These are phyloP conservation scores for Chaetorhynchus papuensis DNA, from an alignment of 2,113 vertebrate species.

Conservation along the genomic window DNA sequence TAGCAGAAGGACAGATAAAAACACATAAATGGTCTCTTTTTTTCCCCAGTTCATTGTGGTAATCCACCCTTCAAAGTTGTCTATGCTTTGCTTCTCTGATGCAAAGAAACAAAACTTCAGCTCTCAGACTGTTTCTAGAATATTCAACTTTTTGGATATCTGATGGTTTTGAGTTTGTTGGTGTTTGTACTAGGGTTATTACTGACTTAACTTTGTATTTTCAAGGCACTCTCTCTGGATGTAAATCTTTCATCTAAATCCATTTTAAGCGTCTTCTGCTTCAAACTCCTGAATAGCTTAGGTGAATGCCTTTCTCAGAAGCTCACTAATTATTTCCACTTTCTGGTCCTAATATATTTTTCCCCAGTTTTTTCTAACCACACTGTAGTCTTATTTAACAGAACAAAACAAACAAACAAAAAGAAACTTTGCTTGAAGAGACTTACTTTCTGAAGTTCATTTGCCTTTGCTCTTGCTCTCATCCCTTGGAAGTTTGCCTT, in stretches of 20 bases:
- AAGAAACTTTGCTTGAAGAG: not conserved
- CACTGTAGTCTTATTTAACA: not conserved
- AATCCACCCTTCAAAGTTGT: not conserved
- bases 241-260: not conserved
- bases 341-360: not conserved
- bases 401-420: not conserved
- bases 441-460: not conserved
- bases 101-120: not conserved
- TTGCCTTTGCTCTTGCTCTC: not conserved
- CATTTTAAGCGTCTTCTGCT: not conserved
- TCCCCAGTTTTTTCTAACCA: not conserved
- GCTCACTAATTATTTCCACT: not conserved
- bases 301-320: not conserved
- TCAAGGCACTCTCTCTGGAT: not conserved
- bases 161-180: not conserved
- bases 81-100: not conserved
- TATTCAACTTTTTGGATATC: not conserved
- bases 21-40: not conserved
- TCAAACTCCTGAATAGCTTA: not conserved
- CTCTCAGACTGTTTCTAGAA: not conserved
- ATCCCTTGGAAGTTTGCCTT: not conserved
- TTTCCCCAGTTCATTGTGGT: not conserved
- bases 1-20: not conserved
- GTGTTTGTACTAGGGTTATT: not conserved
- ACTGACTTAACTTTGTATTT: not conserved